These are phyloP conservation scores for Stigmatopora argus DNA, from an alignment of 2,113 vertebrate species.

Conservation along the genomic window DNA sequence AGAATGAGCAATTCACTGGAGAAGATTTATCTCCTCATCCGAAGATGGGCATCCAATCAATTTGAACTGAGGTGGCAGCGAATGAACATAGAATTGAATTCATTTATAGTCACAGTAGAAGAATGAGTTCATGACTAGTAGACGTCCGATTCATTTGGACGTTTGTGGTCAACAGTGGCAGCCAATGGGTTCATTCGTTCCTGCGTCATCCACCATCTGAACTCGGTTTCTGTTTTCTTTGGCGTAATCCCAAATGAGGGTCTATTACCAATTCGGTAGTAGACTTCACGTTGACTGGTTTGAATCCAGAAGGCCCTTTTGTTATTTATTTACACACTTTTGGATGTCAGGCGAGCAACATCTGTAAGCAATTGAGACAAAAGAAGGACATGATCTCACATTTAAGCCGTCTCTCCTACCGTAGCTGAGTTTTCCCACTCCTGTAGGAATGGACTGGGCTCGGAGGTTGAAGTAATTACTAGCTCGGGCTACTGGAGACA, in stretches of 20 bases:
- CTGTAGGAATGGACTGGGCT: slow-evolving; percentile 18
- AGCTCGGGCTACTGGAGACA: slow-evolving; percentile 10
- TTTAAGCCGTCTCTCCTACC: slow-evolving; percentile 25
- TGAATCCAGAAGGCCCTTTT: slow-evolving; percentile 32
- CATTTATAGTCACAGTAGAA: too few relatives aligned
- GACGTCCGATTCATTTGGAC: too few relatives aligned
- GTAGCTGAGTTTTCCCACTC: slow-evolving; percentile 13
- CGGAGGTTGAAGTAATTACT: slow-evolving; percentile 6
- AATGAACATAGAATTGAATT: too few relatives aligned
- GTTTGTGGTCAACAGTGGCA: too few relatives aligned
- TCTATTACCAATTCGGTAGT: slow-evolving; percentile 48
- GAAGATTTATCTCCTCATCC: neutral
- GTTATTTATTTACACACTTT: slow-evolving; percentile 50
- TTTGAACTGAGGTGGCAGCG: too few relatives aligned
- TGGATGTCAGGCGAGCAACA: slow-evolving; percentile 52
- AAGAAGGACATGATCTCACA: slow-evolving; percentile 33
- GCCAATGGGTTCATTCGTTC: too few relatives aligned
- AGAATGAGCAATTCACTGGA: slow-evolving; percentile 26
- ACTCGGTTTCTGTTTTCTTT: slow-evolving; percentile 46
- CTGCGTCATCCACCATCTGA: neutral
- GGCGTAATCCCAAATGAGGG: slow-evolving; percentile 17
- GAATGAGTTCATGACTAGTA: too few relatives aligned
- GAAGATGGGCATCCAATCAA: too few relatives aligned
- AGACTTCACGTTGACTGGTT: slow-evolving; percentile 59
- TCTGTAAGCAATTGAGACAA: slow-evolving; percentile 58